Conservation (phyloP, 2,888 invertebrate species). For the Rhorus exstirpatorius region DNA sequence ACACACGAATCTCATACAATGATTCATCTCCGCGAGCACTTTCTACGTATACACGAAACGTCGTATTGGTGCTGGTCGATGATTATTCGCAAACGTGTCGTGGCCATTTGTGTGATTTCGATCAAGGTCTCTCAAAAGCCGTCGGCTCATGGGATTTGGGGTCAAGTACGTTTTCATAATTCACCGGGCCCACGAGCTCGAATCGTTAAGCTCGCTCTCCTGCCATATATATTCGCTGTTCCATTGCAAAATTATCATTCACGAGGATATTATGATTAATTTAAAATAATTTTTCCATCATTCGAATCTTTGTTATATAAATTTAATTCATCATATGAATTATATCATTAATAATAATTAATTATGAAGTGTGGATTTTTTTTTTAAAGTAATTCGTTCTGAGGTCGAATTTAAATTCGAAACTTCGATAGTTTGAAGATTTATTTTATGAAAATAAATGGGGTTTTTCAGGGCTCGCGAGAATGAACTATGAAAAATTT, state of each 20-base stretch:
- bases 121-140: constrained; percentile 66
- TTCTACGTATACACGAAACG: too few relatives aligned
- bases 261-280: neutral
- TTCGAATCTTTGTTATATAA: too few relatives aligned
- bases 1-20: constrained; percentile 5
- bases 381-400: too few relatives aligned
- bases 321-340: too few relatives aligned
- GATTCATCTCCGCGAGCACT: constrained; percentile 10
- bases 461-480: too few relatives aligned
- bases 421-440: too few relatives aligned
- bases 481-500: too few relatives aligned
- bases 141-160: constrained; percentile 68
- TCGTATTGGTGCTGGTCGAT: constrained; percentile 15
- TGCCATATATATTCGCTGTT: constrained; percentile 46
- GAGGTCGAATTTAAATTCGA: too few relatives aligned
- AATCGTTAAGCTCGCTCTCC: constrained; percentile 13
- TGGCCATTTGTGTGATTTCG: constrained; percentile 69
- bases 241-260: constrained; percentile 10
- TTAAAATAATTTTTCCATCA: neutral
- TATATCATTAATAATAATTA: too few relatives aligned
- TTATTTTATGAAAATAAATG: too few relatives aligned
- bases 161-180: constrained; percentile 74
- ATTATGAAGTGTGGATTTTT: too few relatives aligned
- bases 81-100: constrained; percentile 59
- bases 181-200: constrained; percentile 38